Base-by-base conservation (phyloP, 2,797 vertebrate genomes). In the Anomalospiza imberbis region DNA sequence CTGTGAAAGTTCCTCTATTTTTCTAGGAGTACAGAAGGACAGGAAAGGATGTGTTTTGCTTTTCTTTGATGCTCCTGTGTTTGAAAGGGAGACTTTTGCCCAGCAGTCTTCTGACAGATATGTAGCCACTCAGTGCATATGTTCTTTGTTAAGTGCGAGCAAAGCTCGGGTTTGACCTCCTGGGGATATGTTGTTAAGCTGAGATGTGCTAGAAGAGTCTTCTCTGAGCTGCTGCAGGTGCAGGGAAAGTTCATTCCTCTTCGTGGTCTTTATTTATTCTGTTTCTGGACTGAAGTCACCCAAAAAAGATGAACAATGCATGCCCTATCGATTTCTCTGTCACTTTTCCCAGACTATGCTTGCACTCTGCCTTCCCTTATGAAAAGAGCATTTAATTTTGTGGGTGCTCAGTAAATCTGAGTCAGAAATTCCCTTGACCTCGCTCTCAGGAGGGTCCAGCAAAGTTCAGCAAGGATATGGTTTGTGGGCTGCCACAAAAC, bases 351-450 rank as follows among this genome's bases (percentile, higher is more conserved):
- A 85, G 62, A 47, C 75, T 28, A 11, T 80, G 67, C 54, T 70
- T 75, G 73, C 40, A 58, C 36, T 95, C 32, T 76, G 40, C 57
- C 66, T 92, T 91, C 57, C 32, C 38, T 76, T 58, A 48, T 2
- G 1, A 70, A 94, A 92, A 79, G 61, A 72, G 3, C 70, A 60
- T 84, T 93, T 90, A 36, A 58, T 75, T 94, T 93, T 86, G 73
- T 88, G 73, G 82, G 79, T 93, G n/a, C 76, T 90, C 66, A 34
- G 77, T 89, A 85, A 85, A 87, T 83, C 11, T 74, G 54, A 83
- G 81, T 74, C 57, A 92, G 78, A 92, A 93, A 71, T 88, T 91
- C 75, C 45, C 53, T 63, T 92, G 88, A 67, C 78, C 84, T 83
- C 63, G 12, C 62, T 94, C 57, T 36, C 12, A 1, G 34, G 18